A percentile compares a stretch with the other conserved stretches of the same genome.
phyloP scores from a whole-genome alignment of 2,888 invertebrate species.

The Coenonympha glycerion region DNA sequence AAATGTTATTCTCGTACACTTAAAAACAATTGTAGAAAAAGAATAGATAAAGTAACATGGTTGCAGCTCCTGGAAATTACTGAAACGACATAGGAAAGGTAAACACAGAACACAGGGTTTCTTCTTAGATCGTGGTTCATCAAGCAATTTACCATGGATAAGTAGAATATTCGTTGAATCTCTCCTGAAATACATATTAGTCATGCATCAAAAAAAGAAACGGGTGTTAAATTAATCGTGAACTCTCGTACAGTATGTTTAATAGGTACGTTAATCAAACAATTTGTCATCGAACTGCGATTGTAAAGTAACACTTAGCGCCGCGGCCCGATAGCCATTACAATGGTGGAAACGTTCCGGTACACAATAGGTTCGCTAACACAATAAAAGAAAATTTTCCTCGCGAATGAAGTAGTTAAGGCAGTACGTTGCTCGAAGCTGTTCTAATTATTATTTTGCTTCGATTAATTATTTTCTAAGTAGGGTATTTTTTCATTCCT shows the following conservation, averaged over 20 bases:
- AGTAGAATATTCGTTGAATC: too few relatives aligned
- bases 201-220: too few relatives aligned
- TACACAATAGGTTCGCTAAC: constrained; percentile 68
- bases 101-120: too few relatives aligned
- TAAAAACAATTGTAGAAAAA: too few relatives aligned
- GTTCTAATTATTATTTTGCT: not conserved
- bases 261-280: constrained; percentile 55
- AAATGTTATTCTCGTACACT: too few relatives aligned
- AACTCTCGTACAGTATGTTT: constrained; percentile 34
- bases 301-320: constrained; percentile 55
- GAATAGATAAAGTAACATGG: too few relatives aligned
- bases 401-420: constrained; percentile 25
- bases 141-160: too few relatives aligned
- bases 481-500: too few relatives aligned
- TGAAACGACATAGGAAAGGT: too few relatives aligned
- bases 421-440: not conserved
- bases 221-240: not conserved
- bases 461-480: not conserved
- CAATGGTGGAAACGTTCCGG: constrained; percentile 60
- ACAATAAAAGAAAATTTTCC: constrained; percentile 58
- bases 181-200: too few relatives aligned
- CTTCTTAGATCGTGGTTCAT: too few relatives aligned
- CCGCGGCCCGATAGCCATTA: constrained; percentile 45
- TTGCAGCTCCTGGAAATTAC: too few relatives aligned
- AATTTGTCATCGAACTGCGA: constrained; percentile 64